Base-by-base conservation (phyloP, 2,888 invertebrate species). In the Acanthosoma haemorrhoidale region DNA sequence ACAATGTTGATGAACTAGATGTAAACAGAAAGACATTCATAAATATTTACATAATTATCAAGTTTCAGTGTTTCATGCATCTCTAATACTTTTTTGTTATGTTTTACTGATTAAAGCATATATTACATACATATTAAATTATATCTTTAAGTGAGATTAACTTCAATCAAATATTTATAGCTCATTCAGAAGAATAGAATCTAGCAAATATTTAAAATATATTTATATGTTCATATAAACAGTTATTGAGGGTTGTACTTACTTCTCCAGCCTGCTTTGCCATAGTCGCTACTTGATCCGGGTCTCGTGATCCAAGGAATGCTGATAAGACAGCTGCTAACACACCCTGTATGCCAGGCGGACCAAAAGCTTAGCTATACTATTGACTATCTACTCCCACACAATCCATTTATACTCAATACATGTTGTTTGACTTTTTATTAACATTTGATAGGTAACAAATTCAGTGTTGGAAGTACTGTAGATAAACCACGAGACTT, bases 251-350 rank as follows among this genome's bases (percentile, higher is more conserved):
- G n/a, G 25, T 51, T 36, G 61, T 81, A 86, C 91, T 87, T 89
- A 94, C 94, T 92, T 94, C 92, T 83, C 92, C 91, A 83, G 94
- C 92, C 84, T 94, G 93, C 85, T 92, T 93, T 84, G 93, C 94
- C 91, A 94, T 91, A 84, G 89, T 88, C 84, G 92, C 89, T 83
- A 92, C 91, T 84, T 92, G 92, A 82, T 91, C 89, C 80, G 92
- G 92, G 84, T 94, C 91, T 86, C 90, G 90, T 83, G 89, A 87
- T 84, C 93, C 93, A 84, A 94, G 88, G 84, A 94, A 86, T 83
- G 91, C 88, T 81, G 92, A 90, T 84, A 94, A 88, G 82, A 94
- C 89, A 83, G 91, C 92, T 81, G 92, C 90, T 88, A 94, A 89
- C 85, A 94, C 88, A 84, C 91, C 90, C 94, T 94, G 70, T 57